phyloP scores from a whole-genome alignment of 2,888 invertebrate genomes.

The Torymus auratus region DNA sequence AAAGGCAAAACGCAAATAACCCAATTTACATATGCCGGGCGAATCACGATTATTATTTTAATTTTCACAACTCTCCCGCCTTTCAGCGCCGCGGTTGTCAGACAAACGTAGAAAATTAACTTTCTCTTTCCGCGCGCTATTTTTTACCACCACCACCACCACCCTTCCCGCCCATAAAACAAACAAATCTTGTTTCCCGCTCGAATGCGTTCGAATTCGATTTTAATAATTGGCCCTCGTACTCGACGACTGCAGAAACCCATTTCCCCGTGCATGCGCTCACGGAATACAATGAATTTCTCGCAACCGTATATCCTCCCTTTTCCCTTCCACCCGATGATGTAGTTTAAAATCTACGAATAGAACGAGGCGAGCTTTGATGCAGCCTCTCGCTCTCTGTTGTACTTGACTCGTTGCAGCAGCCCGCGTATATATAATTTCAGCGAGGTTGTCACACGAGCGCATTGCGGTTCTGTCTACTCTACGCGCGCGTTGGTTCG shows the following conservation, averaged over 20 bases:
- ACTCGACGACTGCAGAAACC: not conserved
- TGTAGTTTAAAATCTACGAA: not conserved
- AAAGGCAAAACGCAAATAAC: too few species aligned
- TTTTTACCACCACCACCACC: too few species aligned
- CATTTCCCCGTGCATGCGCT: not conserved
- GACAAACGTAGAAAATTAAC: too few species aligned
- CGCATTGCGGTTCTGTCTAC: too few species aligned
- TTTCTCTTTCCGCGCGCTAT: too few species aligned
- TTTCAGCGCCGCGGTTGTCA: too few species aligned
- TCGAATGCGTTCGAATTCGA: not conserved
- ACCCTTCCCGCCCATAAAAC: too few species aligned
- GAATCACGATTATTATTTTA: not conserved
- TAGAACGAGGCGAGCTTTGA: not conserved
- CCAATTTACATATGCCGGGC: too few species aligned
- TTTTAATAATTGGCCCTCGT: constrained; percentile 2
- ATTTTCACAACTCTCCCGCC: not conserved
- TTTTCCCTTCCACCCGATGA: not conserved
- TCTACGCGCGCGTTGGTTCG: not conserved
- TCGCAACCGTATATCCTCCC: not conserved
- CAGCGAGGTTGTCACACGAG: constrained; percentile 14
- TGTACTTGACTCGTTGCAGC: too few species aligned
- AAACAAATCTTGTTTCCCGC: too few species aligned
- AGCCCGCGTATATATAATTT: not conserved
- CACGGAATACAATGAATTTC: not conserved
- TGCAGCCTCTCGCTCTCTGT: too few species aligned